Evolutionary conservation across 2,888 invertebrate genomes (phyloP).

Genomic region (Drosophila pegasa): DNA sequence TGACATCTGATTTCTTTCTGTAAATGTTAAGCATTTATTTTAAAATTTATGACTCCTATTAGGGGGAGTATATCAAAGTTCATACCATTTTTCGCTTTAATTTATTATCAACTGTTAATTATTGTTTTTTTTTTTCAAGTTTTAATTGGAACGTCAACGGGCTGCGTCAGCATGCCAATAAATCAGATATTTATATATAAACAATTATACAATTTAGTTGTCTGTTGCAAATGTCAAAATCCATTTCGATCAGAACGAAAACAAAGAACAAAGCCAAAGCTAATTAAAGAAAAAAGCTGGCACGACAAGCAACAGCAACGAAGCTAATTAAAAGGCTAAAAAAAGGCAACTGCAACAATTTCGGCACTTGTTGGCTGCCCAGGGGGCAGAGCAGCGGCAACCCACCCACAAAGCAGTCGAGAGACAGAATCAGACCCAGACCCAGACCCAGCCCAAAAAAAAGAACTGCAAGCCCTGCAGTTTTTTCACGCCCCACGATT

Average conservation of each 20-base stretch:
- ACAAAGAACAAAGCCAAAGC: constrained; percentile 34
- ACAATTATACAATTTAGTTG: constrained; percentile 14
- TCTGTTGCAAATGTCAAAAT: constrained; percentile 52
- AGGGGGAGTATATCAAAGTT: too few relatives aligned
- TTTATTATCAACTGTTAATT: constrained; percentile 1
- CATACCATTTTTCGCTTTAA: neutral
- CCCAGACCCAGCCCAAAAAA: constrained; percentile 51
- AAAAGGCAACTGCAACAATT: constrained; percentile 52
- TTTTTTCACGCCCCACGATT: constrained; percentile 60
- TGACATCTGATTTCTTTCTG: too few relatives aligned
- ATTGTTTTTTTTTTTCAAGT: neutral
- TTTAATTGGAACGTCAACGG: constrained; percentile 42
- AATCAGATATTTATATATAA: constrained; percentile 7
- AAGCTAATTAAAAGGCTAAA: constrained; percentile 56
- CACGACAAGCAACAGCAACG: constrained; percentile 29
- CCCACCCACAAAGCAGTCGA: neutral
- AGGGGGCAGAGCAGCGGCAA: constrained; percentile 7
- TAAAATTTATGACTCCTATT: too few relatives aligned
- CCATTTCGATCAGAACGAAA: constrained; percentile 36
- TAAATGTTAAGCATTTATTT: too few relatives aligned
- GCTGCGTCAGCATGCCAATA: constrained; percentile 41
- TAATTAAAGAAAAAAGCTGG: constrained; percentile 59
- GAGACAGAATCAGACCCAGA: constrained; percentile 35
- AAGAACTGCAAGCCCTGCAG: constrained; percentile 54
- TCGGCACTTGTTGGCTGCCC: constrained; percentile 55